Conservation (phyloP, 2,797 vertebrate species). For the Crenuchus spilurus region DNA sequence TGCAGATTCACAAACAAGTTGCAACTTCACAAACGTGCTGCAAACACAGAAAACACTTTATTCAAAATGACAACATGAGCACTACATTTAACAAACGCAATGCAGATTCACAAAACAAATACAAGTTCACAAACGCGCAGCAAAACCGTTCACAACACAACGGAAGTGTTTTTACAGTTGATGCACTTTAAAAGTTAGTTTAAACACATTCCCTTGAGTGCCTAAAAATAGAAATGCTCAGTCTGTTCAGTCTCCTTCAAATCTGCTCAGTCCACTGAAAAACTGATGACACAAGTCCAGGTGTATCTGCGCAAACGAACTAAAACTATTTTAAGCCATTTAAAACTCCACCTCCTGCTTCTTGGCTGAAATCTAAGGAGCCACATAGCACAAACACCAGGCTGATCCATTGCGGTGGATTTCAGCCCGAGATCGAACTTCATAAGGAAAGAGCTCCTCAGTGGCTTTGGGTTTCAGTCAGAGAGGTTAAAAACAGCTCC, state of each 20-base stretch:
- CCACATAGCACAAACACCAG: not conserved
- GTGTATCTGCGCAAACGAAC: constrained; percentile 17
- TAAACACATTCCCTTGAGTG: not conserved
- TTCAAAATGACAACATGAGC: too few species aligned
- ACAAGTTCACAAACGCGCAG: too few species aligned
- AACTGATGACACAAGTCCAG: constrained; percentile 17
- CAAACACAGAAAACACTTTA: too few species aligned
- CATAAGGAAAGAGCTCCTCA: not conserved
- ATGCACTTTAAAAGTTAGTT: constrained; percentile 23
- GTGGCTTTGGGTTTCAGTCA: constrained; percentile 43
- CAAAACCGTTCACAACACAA: too few species aligned
- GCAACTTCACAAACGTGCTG: too few species aligned
- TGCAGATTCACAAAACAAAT: too few species aligned
- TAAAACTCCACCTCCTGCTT: constrained; percentile 7
- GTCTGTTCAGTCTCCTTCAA: constrained; percentile 18
- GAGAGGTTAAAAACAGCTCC: constrained; percentile 51
- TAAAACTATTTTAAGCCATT: constrained; percentile 19
- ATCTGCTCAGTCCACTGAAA: constrained; percentile 29
- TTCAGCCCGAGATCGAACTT: constrained; percentile 20
- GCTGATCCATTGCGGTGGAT: not conserved
- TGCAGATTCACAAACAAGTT: too few species aligned
- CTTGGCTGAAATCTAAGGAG: not conserved
- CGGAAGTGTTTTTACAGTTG: constrained; percentile 28
- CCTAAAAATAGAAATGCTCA: constrained; percentile 37
- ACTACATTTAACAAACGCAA: too few species aligned